Percentiles rank a stretch among this genome's conserved stretches.
phyloP scores from a whole-genome alignment of 2,113 vertebrate genomes.

The Tauraco erythrolophus region DNA sequence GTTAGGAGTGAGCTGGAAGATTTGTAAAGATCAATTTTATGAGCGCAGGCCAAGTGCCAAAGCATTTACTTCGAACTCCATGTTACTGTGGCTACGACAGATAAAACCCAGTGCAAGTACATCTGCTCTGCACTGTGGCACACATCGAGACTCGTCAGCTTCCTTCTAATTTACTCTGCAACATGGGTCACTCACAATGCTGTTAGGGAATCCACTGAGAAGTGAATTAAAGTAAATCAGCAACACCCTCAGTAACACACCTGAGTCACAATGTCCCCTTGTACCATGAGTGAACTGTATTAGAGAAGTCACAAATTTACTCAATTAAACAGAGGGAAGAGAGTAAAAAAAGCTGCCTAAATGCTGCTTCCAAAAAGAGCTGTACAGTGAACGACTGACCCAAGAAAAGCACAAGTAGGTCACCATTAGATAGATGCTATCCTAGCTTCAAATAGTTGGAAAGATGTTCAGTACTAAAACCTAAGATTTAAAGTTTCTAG shows the following conservation, averaged over 20 bases:
- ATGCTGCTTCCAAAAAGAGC: neutral
- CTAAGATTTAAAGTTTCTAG: neutral
- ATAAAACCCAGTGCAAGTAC: neutral
- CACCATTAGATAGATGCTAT: neutral
- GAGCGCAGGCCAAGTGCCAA: neutral
- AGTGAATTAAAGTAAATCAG: neutral
- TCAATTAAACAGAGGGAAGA: neutral
- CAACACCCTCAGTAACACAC: neutral
- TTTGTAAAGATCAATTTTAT: constrained; percentile 7
- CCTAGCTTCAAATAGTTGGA: neutral
- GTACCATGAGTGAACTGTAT: neutral
- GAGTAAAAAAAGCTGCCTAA: neutral
- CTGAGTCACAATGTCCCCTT: neutral
- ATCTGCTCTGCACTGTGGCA: neutral
- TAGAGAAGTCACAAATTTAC: neutral
- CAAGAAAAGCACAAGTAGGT: neutral
- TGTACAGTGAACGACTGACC: neutral
- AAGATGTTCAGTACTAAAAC: neutral
- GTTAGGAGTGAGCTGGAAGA: neutral
- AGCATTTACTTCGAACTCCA: constrained; percentile 8
- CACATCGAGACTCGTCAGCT: neutral
- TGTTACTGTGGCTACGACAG: neutral
- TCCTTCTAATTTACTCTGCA: neutral
- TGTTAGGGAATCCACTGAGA: neutral
- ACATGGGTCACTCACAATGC: rapidly evolving